A percentile compares a stretch with the other conserved stretches of the same genome.
Conservation (phyloP, 2,797 vertebrate genomes). For the Amniataba percoides region DNA sequence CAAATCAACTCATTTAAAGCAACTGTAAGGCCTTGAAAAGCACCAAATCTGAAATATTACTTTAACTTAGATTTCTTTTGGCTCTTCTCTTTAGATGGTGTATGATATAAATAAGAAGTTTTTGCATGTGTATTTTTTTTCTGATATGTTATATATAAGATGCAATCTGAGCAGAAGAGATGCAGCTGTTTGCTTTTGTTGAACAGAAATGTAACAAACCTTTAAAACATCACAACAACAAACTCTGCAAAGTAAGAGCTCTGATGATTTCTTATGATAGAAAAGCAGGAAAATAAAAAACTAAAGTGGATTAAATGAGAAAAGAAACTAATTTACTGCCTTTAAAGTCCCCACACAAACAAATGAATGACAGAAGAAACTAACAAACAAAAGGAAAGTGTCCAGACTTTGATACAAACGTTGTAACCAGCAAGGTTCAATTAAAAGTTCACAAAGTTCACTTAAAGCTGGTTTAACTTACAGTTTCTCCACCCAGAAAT, state of each 20-base stretch:
- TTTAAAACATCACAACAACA: not conserved
- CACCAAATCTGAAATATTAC: not conserved
- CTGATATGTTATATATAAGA: not conserved
- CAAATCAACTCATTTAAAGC: not conserved
- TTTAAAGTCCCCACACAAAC: not conserved
- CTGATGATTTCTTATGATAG: not conserved
- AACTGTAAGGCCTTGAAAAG: not conserved
- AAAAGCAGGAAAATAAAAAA: not conserved
- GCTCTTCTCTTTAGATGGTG: not conserved
- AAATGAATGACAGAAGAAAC: not conserved
- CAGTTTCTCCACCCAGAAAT: slow-evolving; percentile 42
- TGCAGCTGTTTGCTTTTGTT: not conserved
- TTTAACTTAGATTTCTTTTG: not conserved
- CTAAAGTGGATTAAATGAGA: not conserved
- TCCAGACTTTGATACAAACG: not conserved
- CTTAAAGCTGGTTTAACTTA: slow-evolving; percentile 56
- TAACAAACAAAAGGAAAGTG: not conserved
- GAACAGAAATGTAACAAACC: not conserved
- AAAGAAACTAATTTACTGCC: not conserved
- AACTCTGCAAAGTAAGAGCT: too few species aligned
- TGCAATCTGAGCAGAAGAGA: not conserved
- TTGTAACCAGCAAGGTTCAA: not conserved
- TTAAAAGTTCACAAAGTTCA: not conserved
- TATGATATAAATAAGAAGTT: not conserved
- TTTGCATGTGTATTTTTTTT: not conserved